phyloP scores from a whole-genome alignment of 2,113 vertebrate genomes.

The Nycticorax nycticorax region DNA sequence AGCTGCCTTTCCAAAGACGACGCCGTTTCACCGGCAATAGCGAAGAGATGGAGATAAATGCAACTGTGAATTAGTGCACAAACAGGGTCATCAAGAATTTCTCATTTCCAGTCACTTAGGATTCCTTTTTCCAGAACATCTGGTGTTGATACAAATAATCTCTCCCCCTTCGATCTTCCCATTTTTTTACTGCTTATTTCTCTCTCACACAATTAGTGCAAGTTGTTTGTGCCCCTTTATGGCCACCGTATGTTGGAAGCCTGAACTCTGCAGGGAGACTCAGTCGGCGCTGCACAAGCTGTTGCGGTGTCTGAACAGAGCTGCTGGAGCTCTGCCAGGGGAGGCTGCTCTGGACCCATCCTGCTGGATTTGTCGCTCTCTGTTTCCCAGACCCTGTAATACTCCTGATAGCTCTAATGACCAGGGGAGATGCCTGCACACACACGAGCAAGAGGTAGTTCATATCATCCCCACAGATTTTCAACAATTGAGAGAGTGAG shows the following conservation, averaged over 20 bases:
- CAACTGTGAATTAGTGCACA: not conserved
- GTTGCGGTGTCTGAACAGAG: not conserved
- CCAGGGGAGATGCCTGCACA: not conserved
- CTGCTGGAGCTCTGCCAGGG: conserved; percentile 3
- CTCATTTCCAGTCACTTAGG: not conserved
- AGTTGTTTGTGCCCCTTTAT: not conserved
- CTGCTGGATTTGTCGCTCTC: not conserved
- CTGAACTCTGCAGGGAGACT: not conserved
- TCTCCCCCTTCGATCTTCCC: not conserved
- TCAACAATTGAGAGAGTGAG: not conserved
- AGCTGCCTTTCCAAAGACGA: not conserved
- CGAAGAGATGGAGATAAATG: not conserved
- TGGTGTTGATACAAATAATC: not conserved
- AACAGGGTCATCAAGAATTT: not conserved
- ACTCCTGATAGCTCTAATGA: not conserved
- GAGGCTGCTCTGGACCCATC: not conserved
- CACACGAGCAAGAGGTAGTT: not conserved
- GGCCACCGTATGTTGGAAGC: not conserved
- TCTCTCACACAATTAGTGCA: not conserved
- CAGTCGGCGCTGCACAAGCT: not conserved
- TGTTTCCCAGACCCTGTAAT: not conserved
- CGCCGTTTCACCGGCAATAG: not conserved
- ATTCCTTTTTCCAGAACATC: not conserved
- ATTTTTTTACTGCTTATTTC: not conserved
- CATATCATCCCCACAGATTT: not conserved